These are phyloP conservation scores for Solen grandis DNA, from an alignment of 1,140 invertebrate genomes.

Conservation along the genomic window DNA sequence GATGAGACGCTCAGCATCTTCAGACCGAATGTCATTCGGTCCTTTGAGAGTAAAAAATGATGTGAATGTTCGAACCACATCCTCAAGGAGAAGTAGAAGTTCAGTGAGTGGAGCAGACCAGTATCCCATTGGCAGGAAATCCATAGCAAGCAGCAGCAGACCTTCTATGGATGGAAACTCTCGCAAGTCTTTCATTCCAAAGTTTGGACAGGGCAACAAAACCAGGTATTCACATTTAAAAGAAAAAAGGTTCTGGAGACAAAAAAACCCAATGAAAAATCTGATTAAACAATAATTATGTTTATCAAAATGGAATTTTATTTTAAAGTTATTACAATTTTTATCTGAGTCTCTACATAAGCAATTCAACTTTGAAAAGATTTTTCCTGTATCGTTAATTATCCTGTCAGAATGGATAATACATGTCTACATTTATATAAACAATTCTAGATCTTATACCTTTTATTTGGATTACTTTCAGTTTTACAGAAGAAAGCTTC, in stretches of 20 bases:
- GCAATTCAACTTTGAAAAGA: not conserved
- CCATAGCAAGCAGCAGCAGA: slow-evolving; percentile 12
- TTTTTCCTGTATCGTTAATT: not conserved
- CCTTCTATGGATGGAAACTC: not conserved
- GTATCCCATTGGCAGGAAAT: not conserved
- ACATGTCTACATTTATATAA: too few species aligned
- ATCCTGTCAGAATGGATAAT: too few species aligned
- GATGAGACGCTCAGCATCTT: slow-evolving; percentile 40
- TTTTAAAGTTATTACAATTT: not conserved
- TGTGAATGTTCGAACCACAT: not conserved
- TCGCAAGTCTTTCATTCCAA: not conserved
- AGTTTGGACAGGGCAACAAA: slow-evolving; percentile 25
- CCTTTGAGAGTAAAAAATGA: slow-evolving; percentile 42
- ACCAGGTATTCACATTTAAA: not conserved
- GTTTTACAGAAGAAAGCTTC: too few species aligned
- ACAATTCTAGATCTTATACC: too few species aligned
- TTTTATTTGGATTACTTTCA: too few species aligned
- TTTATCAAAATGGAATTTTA: not conserved
- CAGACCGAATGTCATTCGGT: slow-evolving; percentile 27
- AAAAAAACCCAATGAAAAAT: too few species aligned
- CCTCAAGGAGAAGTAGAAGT: not conserved
- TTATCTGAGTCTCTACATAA: not conserved
- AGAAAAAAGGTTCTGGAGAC: not conserved
- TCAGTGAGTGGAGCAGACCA: not conserved
- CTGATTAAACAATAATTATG: not conserved